A percentile compares a stretch with the other conserved stretches of the same genome.
phyloP scores from a whole-genome alignment of 2,797 vertebrate genomes.

The Dermochelys coriacea region DNA sequence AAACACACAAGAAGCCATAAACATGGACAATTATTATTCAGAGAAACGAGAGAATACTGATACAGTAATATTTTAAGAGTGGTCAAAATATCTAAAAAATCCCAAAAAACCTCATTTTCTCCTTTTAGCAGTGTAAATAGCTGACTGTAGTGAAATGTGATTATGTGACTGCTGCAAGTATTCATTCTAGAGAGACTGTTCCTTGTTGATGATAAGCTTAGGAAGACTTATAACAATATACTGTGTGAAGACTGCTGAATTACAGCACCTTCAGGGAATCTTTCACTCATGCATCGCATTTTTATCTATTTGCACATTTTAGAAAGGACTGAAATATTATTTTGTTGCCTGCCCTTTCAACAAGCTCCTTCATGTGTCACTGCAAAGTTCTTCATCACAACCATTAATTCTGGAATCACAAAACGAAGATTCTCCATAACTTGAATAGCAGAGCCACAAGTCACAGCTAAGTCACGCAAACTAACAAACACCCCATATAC shows the following conservation, averaged over 20 bases:
- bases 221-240: slow-evolving; percentile 8
- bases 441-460: background rate
- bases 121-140: background rate
- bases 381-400: background rate
- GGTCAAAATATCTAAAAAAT: background rate
- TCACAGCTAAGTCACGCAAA: background rate
- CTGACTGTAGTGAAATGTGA: background rate
- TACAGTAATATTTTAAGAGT: background rate
- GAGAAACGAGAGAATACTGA: background rate
- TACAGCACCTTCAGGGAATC: slow-evolving; percentile 6
- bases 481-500: background rate
- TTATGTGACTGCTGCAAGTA: background rate
- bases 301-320: background rate
- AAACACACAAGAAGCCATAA: background rate
- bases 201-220: background rate
- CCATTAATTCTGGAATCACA: background rate
- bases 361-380: background rate
- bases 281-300: background rate
- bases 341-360: slow-evolving; percentile 32
- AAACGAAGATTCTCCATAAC: background rate
- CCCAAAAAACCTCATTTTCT: background rate
- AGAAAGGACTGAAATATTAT: background rate
- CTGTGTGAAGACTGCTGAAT: slow-evolving; percentile 6
- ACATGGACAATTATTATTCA: background rate
- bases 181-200: background rate